Evolutionary conservation across 1,140 invertebrate species (phyloP).

Genomic region (Zophobas morio): DNA sequence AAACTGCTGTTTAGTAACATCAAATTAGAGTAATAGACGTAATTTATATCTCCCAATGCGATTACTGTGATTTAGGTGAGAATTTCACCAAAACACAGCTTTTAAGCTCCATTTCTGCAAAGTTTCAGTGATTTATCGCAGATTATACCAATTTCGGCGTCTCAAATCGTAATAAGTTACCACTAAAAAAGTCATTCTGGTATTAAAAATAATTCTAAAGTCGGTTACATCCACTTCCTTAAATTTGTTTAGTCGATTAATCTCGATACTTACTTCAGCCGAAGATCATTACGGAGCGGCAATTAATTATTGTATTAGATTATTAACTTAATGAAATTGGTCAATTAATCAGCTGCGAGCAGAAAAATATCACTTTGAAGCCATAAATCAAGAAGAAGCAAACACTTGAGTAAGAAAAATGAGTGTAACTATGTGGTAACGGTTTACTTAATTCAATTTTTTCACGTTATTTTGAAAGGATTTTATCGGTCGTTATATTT

Average conservation of each 20-base stretch:
- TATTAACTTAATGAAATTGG: slow-evolving; percentile 40
- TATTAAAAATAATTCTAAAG: neutral
- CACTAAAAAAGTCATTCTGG: neutral
- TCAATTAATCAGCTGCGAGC: slow-evolving; percentile 37
- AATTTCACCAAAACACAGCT: neutral
- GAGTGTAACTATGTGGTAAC: neutral
- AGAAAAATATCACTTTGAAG: slow-evolving; percentile 31
- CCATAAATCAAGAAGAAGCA: slow-evolving; percentile 36
- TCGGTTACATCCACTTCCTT: neutral
- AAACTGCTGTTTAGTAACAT: slow-evolving; percentile 30
- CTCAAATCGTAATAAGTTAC: neutral
- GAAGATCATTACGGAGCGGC: slow-evolving; percentile 2
- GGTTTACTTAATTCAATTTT: slow-evolving; percentile 3
- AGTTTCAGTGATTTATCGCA: slow-evolving; percentile 16
- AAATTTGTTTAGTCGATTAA: slow-evolving; percentile 6
- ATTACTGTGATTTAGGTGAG: slow-evolving; percentile 29
- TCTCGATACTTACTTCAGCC: slow-evolving; percentile 7
- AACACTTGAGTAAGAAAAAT: neutral
- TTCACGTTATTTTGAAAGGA: neutral
- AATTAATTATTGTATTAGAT: slow-evolving; percentile 42
- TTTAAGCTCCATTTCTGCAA: neutral
- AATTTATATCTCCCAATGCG: neutral
- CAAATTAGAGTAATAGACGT: slow-evolving; percentile 31
- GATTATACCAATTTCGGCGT: slow-evolving; percentile 1
- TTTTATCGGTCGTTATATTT: slow-evolving; percentile 3